phyloP scores from a whole-genome alignment of 37 sponge, comb jelly and placozoan genomes.

The Hexactinellida sp. region DNA sequence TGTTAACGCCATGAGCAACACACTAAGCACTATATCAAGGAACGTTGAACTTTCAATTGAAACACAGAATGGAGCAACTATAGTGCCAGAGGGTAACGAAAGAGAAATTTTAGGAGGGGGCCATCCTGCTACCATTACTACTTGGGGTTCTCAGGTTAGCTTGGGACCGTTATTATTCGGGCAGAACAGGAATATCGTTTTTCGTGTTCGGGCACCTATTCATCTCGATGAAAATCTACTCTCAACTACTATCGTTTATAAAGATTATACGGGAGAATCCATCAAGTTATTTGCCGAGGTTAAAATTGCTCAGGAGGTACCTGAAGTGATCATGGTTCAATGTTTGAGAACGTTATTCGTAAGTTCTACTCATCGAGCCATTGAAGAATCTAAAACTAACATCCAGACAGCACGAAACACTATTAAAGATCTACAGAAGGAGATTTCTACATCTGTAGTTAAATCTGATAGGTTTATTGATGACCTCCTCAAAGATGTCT shows the following conservation, averaged over 20 bases:
- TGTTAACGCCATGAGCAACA: conserved; percentile 20
- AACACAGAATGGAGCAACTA: neutral
- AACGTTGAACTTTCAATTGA: neutral
- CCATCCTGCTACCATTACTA: neutral
- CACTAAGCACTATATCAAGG: neutral
- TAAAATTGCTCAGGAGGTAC: neutral
- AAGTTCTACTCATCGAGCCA: neutral
- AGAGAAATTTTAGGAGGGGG: neutral
- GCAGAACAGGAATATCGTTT: neutral
- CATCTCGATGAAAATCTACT: neutral
- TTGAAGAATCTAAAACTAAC: neutral
- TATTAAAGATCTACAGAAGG: neutral
- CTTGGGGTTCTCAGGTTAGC: neutral
- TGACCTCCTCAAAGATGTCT: neutral
- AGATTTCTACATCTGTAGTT: neutral
- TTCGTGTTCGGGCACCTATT: neutral
- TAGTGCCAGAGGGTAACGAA: neutral
- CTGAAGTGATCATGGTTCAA: neutral
- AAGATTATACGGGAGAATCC: neutral
- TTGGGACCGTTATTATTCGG: conserved; percentile 3
- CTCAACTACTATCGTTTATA: neutral
- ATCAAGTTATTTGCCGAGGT: neutral
- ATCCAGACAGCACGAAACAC: neutral
- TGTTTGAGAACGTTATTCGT: neutral
- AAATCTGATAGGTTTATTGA: neutral